phyloP scores from a whole-genome alignment of 1,140 invertebrate species.

The Drosophila athabasca region DNA sequence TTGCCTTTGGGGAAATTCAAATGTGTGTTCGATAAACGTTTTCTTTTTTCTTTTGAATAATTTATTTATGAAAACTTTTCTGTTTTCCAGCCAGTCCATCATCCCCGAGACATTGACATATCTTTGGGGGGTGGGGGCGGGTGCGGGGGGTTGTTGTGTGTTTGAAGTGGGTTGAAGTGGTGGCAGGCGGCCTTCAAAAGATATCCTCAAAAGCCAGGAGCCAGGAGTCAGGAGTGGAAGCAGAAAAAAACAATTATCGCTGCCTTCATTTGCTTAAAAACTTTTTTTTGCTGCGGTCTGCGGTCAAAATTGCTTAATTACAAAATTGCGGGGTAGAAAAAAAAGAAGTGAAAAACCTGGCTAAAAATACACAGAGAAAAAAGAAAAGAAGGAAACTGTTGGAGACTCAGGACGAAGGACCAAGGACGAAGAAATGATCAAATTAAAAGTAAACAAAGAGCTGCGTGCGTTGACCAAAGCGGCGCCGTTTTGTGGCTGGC shows the following conservation, averaged over 20 bases:
- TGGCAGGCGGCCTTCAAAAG: conserved; percentile 41
- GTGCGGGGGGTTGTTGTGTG: conserved; percentile 14
- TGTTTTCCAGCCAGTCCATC: conserved; percentile 43
- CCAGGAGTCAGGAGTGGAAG: too few species aligned
- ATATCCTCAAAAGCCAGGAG: not conserved
- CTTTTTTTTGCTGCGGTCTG: conserved; percentile 50
- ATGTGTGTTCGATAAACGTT: conserved; percentile 73
- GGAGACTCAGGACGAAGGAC: not conserved
- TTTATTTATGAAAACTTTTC: conserved; percentile 70
- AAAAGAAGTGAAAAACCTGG: conserved; percentile 22
- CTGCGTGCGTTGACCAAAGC: conserved; percentile 71
- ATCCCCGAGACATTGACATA: conserved; percentile 8
- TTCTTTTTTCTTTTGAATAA: conserved; percentile 61
- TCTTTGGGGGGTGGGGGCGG: not conserved
- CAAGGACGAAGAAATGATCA: conserved; percentile 48
- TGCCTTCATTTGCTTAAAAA: conserved; percentile 77
- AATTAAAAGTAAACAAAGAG: conserved; percentile 82
- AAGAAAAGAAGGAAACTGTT: conserved; percentile 8
- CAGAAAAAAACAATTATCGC: conserved; percentile 63
- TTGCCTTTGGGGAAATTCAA: conserved; percentile 73
- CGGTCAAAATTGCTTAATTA: conserved; percentile 80
- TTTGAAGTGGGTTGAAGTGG: conserved; percentile 65
- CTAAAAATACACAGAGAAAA: conserved; percentile 40
- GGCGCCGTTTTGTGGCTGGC: conserved; percentile 68
- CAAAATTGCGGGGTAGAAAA: conserved; percentile 59